phyloP scores from a whole-genome alignment of 2,113 vertebrate genomes.

The Sylvilagus bachmani region DNA sequence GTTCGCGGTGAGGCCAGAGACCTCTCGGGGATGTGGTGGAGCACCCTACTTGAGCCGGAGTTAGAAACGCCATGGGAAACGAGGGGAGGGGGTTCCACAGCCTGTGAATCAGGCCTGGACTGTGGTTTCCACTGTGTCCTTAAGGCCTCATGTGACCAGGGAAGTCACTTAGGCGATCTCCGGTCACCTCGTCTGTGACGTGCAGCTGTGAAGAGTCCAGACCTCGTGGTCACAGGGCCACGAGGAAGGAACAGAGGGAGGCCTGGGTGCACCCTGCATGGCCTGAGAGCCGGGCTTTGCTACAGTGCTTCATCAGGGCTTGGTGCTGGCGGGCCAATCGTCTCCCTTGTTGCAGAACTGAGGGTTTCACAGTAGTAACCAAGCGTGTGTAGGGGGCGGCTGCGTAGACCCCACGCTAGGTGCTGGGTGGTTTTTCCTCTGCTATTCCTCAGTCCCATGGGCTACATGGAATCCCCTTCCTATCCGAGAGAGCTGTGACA shows the following conservation, averaged over 20 bases:
- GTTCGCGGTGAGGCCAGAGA: not conserved
- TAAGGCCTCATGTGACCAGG: not conserved
- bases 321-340: not conserved
- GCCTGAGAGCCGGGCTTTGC: not conserved
- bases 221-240: fast-evolving
- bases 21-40: not conserved
- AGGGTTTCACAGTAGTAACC: not conserved
- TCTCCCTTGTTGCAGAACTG: conserved; percentile 37
- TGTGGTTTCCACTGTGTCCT: not conserved
- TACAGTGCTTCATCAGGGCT: not conserved
- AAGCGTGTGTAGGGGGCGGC: not conserved
- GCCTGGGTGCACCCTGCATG: not conserved
- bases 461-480: not conserved
- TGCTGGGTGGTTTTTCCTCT: not conserved
- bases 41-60: not conserved
- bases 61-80: not conserved
- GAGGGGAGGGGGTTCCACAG: not conserved
- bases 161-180: not conserved
- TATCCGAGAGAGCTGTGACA: not conserved
- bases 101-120: not conserved
- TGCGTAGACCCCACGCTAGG: not conserved
- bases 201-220: not conserved
- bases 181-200: not conserved
- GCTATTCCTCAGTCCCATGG: not conserved
- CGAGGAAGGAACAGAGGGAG: not conserved